These are phyloP conservation scores for Drosophila sp. DNA, from an alignment of 1,140 invertebrate genomes.

Conservation along the genomic window DNA sequence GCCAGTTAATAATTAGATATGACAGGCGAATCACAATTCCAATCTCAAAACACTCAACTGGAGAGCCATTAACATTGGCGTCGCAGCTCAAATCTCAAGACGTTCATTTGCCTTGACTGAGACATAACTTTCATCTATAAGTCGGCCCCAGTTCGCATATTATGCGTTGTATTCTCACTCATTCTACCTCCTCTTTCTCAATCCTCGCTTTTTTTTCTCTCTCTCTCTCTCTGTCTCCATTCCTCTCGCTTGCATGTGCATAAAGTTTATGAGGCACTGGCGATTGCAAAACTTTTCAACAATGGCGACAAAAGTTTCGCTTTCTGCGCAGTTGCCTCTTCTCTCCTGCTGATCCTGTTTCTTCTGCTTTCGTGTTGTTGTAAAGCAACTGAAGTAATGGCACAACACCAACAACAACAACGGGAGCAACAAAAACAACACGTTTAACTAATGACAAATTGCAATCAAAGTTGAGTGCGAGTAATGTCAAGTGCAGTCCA, in stretches of 20 bases:
- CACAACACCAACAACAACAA: conserved; percentile 6
- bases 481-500: conserved; percentile 41
- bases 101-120: conserved; percentile 66
- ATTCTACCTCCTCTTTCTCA: neutral
- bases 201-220: no score
- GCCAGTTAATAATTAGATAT: conserved; percentile 66
- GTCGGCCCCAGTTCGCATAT: conserved; percentile 71
- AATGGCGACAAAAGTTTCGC: conserved; percentile 78
- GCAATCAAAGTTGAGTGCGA: conserved; percentile 51
- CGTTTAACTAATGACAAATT: conserved; percentile 56
- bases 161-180: conserved; percentile 58
- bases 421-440: no score
- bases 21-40: conserved; percentile 33
- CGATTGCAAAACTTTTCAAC: conserved; percentile 79
- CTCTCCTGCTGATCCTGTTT: neutral
- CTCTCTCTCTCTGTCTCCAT: conserved; percentile 4
- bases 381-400: neutral
- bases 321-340: conserved; percentile 46
- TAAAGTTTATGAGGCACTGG: conserved; percentile 75
- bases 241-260: conserved; percentile 59
- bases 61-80: conserved; percentile 43
- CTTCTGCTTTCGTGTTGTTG: neutral
- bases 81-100: conserved; percentile 56
- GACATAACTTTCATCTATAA: conserved; percentile 80
- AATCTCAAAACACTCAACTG: conserved; percentile 26